Evolutionary conservation across 1,140 invertebrate genomes (phyloP).

Genomic region (Orchestia grillus): DNA sequence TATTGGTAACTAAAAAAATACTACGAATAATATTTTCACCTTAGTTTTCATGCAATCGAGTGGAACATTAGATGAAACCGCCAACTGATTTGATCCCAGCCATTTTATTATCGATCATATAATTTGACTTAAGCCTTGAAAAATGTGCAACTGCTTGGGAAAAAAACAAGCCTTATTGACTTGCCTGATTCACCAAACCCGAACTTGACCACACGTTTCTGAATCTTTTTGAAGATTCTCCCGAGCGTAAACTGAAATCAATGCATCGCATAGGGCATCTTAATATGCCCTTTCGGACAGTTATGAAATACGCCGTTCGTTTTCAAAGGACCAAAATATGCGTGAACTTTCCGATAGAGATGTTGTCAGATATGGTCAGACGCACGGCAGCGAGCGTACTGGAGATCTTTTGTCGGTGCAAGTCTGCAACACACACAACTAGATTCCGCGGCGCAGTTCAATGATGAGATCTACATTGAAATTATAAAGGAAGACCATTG

Average conservation of each 20-base stretch:
- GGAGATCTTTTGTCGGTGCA: neutral
- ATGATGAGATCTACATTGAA: constrained; percentile 31
- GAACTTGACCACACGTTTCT: constrained; percentile 29
- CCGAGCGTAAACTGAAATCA: constrained; percentile 49
- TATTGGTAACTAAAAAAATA: too few species aligned
- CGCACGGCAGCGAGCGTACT: neutral
- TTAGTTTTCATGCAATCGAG: too few species aligned
- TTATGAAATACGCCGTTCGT: constrained; percentile 36
- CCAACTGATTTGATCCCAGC: neutral
- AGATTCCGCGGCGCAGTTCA: neutral
- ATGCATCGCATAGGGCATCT: constrained; percentile 19
- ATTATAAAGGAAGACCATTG: neutral
- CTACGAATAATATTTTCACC: too few species aligned
- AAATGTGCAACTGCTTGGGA: neutral
- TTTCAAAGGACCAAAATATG: constrained; percentile 43
- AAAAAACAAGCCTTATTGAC: neutral
- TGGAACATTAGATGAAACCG: too few species aligned
- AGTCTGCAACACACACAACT: constrained; percentile 19
- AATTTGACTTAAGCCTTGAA: neutral
- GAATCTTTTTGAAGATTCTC: neutral
- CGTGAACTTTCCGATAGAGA: constrained; percentile 41
- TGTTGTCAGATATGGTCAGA: constrained; percentile 18
- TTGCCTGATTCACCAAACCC: neutral
- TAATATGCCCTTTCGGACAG: constrained; percentile 45
- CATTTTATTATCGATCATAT: neutral